Percentiles rank a stretch among this genome's conserved stretches.
Evolutionary conservation across 2,888 invertebrate species (phyloP).

Genomic region (Notodonta dromedarius): DNA sequence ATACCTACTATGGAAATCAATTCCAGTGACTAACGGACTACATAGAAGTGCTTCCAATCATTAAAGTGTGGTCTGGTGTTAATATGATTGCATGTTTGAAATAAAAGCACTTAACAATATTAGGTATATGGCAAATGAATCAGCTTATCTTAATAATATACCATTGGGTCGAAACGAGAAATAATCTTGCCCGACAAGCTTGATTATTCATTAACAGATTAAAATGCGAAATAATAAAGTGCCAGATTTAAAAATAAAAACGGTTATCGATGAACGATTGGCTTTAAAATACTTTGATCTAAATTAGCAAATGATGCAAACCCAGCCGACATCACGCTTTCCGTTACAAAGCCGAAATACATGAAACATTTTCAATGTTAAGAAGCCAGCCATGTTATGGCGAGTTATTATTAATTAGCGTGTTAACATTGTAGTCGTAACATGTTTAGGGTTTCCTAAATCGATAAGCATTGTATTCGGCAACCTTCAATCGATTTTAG

Average conservation of each 20-base stretch:
- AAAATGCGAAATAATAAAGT: neutral
- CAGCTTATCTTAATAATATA: too few species aligned
- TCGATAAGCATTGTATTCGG: constrained; percentile 27
- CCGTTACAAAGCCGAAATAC: too few species aligned
- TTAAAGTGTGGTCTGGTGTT: neutral
- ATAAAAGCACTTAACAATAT: too few species aligned
- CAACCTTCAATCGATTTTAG: constrained; percentile 31
- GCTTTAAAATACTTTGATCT: neutral
- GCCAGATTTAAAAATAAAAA: neutral
- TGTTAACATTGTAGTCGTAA: neutral
- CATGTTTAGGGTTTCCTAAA: constrained; percentile 10
- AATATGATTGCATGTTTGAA: too few species aligned
- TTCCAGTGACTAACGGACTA: neutral
- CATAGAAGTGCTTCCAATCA: neutral
- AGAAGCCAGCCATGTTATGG: neutral
- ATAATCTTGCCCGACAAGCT: neutral
- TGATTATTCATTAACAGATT: neutral
- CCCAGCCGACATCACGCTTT: neutral
- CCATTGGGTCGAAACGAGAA: neutral
- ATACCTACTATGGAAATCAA: neutral
- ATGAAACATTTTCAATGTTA: neutral
- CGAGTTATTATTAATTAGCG: constrained; percentile 1
- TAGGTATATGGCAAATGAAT: neutral
- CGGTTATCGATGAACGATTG: neutral
- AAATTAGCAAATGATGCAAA: neutral